Evolutionary conservation across 2,888 invertebrate genomes (phyloP), one percentile per base, ranked within the genome.

Genomic region (Gasteruption jaculator): DNA sequence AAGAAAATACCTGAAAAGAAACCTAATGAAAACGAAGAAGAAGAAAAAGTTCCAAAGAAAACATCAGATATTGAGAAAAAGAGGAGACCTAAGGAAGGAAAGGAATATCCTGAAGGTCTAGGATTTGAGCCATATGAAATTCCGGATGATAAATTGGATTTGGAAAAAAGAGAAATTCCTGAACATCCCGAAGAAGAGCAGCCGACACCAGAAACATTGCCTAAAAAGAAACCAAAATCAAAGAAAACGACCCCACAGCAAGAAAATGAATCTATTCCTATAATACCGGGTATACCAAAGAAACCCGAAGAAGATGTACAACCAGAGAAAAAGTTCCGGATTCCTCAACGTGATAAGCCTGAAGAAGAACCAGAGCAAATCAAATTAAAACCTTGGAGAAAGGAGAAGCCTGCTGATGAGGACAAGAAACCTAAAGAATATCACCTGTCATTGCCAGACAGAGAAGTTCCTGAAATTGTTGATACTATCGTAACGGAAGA

Each of bases 1-100:
- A 78, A 75, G 56, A 77, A 77, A 58, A 66, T 73, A 38, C 74
- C 76, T 4, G 56, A 68, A 41, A 75, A 74, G 50, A 54, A 60
- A 3, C 53, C 59, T 22, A 61, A 59, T 40, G 54, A 60, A 11
- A 57, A 63, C 24, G 65, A 59, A 49, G 52, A 67, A 11, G 26
- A 12, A 21, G 21, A 24, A 24, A 54, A 60, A 37, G 41, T 48
- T 14, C 38, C 50, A 5, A 51, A 61, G 30, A 55, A 63, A 15
- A 60, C 65, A 26, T n/a, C n/a, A n/a, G 57, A 47, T 38, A 45
- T 58, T 50, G 54, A 64, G 46, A 64, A 58, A 49, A 56, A 57
- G 51, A 48, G 33, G 32, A 50, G 50, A 45, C 30, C 46, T 16
- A 34, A 38, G 3, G 49, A 51, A 4, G 50, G 42, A 34, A 53